Percentiles rank a stretch among this genome's conserved stretches.
These are phyloP conservation scores for Mormyrops boulengeri DNA, from an alignment of 2,797 vertebrate genomes.

Conservation along the genomic window DNA sequence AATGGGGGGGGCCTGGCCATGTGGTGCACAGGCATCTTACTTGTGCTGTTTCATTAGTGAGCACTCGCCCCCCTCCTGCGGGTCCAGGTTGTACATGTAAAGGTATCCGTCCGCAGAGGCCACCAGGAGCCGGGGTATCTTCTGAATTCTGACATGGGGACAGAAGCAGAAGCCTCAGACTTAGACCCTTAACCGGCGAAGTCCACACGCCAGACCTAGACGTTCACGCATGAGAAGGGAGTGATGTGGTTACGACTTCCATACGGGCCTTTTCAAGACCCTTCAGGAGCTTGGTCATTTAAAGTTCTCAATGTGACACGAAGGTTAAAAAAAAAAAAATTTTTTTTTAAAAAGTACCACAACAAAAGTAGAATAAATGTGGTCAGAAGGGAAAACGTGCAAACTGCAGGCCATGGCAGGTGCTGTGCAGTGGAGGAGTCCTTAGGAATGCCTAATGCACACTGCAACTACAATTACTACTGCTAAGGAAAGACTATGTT, in stretches of 20 bases:
- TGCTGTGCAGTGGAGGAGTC: not conserved
- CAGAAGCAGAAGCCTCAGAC: not conserved
- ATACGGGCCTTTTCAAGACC: not conserved
- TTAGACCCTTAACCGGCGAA: not conserved
- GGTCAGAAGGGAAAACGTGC: not conserved
- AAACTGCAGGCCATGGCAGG: not conserved
- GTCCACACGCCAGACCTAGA: not conserved
- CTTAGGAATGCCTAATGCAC: not conserved
- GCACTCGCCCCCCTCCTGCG: constrained; percentile 83
- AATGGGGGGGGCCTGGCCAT: not conserved
- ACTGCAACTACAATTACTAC: not conserved
- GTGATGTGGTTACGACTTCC: not conserved
- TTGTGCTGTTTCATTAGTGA: constrained; percentile 79
- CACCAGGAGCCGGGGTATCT: constrained; percentile 79
- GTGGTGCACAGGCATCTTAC: constrained; percentile 49
- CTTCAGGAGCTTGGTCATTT: not conserved
- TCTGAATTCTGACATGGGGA: constrained; percentile 72
- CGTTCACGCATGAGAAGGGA: not conserved
- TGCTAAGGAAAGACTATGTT: not conserved
- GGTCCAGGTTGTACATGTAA: constrained; percentile 85
- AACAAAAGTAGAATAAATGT: not conserved
- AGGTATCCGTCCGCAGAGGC: constrained; percentile 80
- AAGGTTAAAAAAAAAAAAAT: not conserved
- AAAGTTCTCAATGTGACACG: not conserved
- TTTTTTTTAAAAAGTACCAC: not conserved